A percentile compares a stretch with the other conserved stretches of the same genome.
These are phyloP conservation scores for Lophura nycthemera DNA, from an alignment of 2,113 vertebrate species.

Conservation along the genomic window DNA sequence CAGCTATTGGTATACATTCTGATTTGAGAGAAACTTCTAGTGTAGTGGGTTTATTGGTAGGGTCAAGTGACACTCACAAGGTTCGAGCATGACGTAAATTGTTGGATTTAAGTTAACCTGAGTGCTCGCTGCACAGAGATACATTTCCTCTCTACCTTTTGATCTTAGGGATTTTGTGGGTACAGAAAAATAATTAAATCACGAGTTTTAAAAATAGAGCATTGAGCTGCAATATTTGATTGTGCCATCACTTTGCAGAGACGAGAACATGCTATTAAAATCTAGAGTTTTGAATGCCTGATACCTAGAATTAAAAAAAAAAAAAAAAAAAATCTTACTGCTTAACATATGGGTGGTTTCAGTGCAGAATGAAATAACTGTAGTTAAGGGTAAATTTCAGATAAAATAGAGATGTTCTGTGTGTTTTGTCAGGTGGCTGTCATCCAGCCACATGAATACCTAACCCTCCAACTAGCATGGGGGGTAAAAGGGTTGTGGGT, in stretches of 20 bases:
- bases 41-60: neutral
- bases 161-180: neutral
- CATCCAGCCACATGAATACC: accelerated
- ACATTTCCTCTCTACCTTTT: neutral
- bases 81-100: neutral
- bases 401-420: neutral
- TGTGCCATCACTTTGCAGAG: neutral
- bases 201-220: neutral
- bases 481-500: neutral
- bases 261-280: neutral
- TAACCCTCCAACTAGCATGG: neutral
- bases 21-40: neutral
- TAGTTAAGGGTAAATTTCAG: neutral
- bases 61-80: neutral
- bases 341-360: neutral
- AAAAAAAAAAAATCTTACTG: neutral
- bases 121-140: neutral
- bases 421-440: neutral
- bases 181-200: neutral
- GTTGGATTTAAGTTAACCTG: neutral
- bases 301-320: neutral
- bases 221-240: neutral
- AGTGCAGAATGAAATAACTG: neutral
- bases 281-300: neutral
- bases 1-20: neutral